phyloP scores from a whole-genome alignment of 2,888 invertebrate species.

The Syrista parreyssii region DNA sequence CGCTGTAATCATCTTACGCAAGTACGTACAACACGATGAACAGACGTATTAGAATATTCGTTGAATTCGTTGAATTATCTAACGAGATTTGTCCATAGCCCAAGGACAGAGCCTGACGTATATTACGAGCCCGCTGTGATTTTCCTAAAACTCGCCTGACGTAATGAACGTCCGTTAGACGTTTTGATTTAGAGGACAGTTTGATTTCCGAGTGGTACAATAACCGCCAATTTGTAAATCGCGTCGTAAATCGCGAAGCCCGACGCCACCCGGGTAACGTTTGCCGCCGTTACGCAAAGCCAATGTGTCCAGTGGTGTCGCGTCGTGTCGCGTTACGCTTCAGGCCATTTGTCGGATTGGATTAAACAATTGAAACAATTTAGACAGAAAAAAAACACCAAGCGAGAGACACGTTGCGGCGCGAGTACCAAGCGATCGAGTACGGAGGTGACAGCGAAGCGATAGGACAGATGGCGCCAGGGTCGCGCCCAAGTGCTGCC shows the following conservation, averaged over 20 bases:
- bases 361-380: constrained; percentile 50
- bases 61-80: background rate
- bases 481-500: background rate
- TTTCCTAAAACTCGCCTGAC: constrained; percentile 51
- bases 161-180: constrained; percentile 61
- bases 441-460: background rate
- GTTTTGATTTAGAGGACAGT: constrained; percentile 64
- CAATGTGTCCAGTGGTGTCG: background rate
- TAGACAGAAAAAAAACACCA: constrained; percentile 7
- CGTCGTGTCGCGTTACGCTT: constrained; percentile 5
- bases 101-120: background rate
- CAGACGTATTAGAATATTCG: background rate
- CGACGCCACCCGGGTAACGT: background rate
- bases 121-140: background rate
- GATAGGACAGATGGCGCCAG: background rate
- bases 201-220: constrained; percentile 62
- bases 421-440: background rate
- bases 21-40: background rate
- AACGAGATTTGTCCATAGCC: background rate
- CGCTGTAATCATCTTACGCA: background rate
- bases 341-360: constrained; percentile 48
- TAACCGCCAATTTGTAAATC: constrained; percentile 67
- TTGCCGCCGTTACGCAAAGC: background rate
- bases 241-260: constrained; percentile 57
- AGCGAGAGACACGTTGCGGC: background rate